Conservation (phyloP, 2,797 vertebrate genomes). For the Esox masquinongy region DNA sequence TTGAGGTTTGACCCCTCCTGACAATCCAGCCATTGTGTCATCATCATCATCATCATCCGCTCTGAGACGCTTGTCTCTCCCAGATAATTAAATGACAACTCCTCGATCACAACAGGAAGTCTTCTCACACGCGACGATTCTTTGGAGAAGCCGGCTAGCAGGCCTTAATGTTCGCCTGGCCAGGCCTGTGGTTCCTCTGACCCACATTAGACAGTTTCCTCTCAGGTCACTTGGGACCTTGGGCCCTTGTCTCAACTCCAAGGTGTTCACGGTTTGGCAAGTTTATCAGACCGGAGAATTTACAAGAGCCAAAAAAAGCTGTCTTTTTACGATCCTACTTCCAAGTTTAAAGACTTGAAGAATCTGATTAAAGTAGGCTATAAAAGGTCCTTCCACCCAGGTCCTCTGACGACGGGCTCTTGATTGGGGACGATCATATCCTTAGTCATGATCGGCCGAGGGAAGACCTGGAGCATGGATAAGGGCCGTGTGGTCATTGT, state of each 20-base stretch:
- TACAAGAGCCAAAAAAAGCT: slow-evolving; percentile 41
- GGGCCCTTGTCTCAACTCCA: slow-evolving; percentile 15
- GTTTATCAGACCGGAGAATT: slow-evolving; percentile 51
- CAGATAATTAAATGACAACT: slow-evolving; percentile 32
- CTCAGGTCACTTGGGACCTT: slow-evolving; percentile 48
- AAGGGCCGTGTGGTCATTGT: slow-evolving; percentile 34
- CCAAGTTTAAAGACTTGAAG: slow-evolving; percentile 35
- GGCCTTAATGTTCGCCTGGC: slow-evolving; percentile 37
- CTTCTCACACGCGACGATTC: slow-evolving; percentile 59
- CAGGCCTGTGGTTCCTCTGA: slow-evolving; percentile 29
- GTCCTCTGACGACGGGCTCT: slow-evolving; percentile 28
- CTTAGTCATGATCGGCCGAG: slow-evolving; percentile 43
- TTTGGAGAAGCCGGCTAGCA: slow-evolving; percentile 33
- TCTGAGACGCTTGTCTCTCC: slow-evolving; percentile 6
- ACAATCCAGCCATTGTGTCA: slow-evolving; percentile 31
- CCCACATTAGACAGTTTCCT: slow-evolving; percentile 51
- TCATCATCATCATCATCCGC: slow-evolving; percentile 1
- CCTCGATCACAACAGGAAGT: slow-evolving; percentile 48
- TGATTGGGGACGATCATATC: slow-evolving; percentile 32
- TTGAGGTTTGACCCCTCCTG: slow-evolving; percentile 25
- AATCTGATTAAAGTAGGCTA: slow-evolving; percentile 28
- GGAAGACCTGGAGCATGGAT: not conserved
- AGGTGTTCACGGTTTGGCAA: slow-evolving; percentile 24
- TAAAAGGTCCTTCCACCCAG: slow-evolving; percentile 54
- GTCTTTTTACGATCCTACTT: slow-evolving; percentile 40